Percentiles rank a stretch among this genome's conserved stretches.
Conservation (phyloP, 2,888 invertebrate genomes). For the Agonopterix arenella region DNA sequence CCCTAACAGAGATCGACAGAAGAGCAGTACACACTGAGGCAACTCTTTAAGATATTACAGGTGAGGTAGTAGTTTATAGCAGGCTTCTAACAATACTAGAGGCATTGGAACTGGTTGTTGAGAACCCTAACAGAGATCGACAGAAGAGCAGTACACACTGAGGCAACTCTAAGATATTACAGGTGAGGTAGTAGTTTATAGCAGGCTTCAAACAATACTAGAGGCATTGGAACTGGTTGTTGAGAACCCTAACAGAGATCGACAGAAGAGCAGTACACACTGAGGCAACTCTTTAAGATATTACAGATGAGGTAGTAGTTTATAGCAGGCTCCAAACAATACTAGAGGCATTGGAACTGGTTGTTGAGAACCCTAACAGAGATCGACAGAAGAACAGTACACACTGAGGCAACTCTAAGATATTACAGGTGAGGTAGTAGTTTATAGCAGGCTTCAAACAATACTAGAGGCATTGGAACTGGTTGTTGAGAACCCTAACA, state of each 20-base stretch:
- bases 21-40: too few relatives aligned
- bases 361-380: conserved; percentile 91
- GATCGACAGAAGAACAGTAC: conserved; percentile 99
- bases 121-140: conserved; percentile 93
- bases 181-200: conserved; percentile 98
- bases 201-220: conserved; percentile 95
- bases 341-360: conserved; percentile 93
- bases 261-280: conserved; percentile 98
- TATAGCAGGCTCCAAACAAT: conserved; percentile 96
- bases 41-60: too few relatives aligned
- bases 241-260: conserved; percentile 92
- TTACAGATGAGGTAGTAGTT: conserved; percentile 91
- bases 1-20: conserved; percentile 96
- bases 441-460: conserved; percentile 98
- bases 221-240: conserved; percentile 95
- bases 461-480: conserved; percentile 95
- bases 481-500: conserved; percentile 89
- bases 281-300: conserved; percentile 94
- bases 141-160: conserved; percentile 99
- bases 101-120: conserved; percentile 92
- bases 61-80: conserved; percentile 95
- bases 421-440: too few relatives aligned
- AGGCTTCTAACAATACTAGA: conserved; percentile 94
- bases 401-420: too few relatives aligned
- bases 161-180: too few relatives aligned